These are phyloP conservation scores for Glossosoma conforme DNA, from an alignment of 1,140 invertebrate species.

Conservation along the genomic window DNA sequence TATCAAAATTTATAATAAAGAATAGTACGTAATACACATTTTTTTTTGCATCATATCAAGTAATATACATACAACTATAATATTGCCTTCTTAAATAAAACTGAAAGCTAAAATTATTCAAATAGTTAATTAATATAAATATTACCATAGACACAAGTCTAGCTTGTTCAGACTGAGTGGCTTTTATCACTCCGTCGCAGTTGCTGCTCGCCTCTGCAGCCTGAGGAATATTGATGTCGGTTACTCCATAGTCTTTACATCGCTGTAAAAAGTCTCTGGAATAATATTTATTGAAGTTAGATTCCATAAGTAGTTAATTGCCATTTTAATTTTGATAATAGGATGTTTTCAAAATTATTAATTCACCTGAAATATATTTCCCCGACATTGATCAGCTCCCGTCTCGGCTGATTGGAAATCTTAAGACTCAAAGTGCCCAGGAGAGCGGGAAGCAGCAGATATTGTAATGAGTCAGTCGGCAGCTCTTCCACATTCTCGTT, in stretches of 20 bases:
- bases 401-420: constrained; percentile 56
- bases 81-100: background rate
- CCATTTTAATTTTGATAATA: no score
- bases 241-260: constrained; percentile 72
- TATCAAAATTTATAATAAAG: no score
- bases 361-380: constrained; percentile 72
- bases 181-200: constrained; percentile 3
- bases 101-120: background rate
- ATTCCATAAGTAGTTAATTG: no score
- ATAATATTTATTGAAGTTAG: no score
- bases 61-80: constrained; percentile 10
- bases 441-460: constrained; percentile 77
- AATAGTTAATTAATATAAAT: constrained; percentile 3
- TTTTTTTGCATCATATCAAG: no score
- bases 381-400: constrained; percentile 64
- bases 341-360: constrained; percentile 10
- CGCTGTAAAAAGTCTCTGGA: constrained; percentile 73
- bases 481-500: constrained; percentile 89
- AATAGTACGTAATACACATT: no score
- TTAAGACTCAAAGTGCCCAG: constrained; percentile 71
- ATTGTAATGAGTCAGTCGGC: constrained; percentile 77
- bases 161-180: constrained; percentile 10
- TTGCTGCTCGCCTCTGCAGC: constrained; percentile 34
- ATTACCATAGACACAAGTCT: constrained; percentile 19
- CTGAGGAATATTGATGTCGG: constrained; percentile 53